Base-by-base conservation (phyloP, 2,888 invertebrate genomes). In the Temnothorax ravouxi region DNA sequence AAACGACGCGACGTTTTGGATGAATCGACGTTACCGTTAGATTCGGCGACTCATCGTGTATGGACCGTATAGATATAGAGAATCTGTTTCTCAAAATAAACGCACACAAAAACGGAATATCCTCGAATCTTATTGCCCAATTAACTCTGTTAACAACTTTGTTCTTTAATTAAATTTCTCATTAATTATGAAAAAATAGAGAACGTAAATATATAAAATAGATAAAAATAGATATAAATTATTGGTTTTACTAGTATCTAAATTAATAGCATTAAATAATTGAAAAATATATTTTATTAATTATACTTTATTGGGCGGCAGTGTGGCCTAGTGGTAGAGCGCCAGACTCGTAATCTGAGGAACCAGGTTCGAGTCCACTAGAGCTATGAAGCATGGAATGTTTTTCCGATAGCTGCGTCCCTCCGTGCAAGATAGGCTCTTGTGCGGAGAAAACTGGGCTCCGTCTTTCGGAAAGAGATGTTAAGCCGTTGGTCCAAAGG, bases 1-100 rank as follows among this genome's bases (percentile, higher is more conserved):
- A 86, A 87, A 88, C 81, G 85, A 82, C 88, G 88, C 81, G 85
- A 83, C 88, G 88, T 92, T 92, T 92, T 91, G 89, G 91, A 91
- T 87, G 91, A 90, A 89, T 91, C 91, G 86, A 88, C 89, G 86
- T 91, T 92, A 91, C 91, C 92, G 92, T 92, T 92, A 91, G 92
- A 88, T 87, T 88, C 85, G 82, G 76, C 74, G 69, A 84, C 88
- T 72, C 84, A 84, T 86, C 86, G 75, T 47, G 61, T 77, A 67
- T 89, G 88, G 89, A 86, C 87, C 88, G 85, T 59, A 29, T 29
- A 29, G 29, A 29, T 29, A 29, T 29, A 47, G 34, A 18, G 75
- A 87, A 69, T 84, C 82, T 52, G 62, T 56, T 77, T 59, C 25
- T 47, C 25, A 29, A 62, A 64, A 5, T 76, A 80, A 72, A 81